Conservation (phyloP, 1,140 invertebrate species). For the Acromyrmex heyeri region DNA sequence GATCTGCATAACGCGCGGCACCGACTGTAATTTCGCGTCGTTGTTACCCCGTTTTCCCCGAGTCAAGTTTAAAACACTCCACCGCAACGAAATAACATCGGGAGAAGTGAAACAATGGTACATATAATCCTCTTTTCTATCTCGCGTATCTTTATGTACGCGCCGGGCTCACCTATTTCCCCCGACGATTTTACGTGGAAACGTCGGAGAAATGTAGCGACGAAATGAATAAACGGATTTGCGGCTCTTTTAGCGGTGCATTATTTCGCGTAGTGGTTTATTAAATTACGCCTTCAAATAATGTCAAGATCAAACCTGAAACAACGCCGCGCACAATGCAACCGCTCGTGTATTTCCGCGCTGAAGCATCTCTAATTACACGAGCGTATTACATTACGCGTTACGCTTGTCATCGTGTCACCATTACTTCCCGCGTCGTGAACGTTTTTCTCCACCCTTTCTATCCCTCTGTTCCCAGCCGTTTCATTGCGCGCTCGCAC, state of each 20-base stretch:
- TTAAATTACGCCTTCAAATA: conserved; percentile 43
- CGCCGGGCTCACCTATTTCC: conserved; percentile 10
- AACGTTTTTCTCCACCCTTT: background rate
- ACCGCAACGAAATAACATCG: conserved; percentile 44
- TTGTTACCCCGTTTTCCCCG: background rate
- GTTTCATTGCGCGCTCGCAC: conserved; percentile 8
- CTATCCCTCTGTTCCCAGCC: too few relatives aligned
- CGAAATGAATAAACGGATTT: conserved; percentile 57
- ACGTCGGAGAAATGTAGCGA: conserved; percentile 16
- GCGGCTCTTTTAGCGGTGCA: conserved; percentile 44
- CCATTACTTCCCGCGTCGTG: conserved; percentile 19
- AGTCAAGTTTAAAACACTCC: conserved; percentile 50
- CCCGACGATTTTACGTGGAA: conserved; percentile 20
- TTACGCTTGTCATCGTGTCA: conserved; percentile 31
- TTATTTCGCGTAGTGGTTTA: conserved; percentile 35
- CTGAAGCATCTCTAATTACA: conserved; percentile 45
- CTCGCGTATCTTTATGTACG: conserved; percentile 52
- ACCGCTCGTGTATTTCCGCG: conserved; percentile 33
- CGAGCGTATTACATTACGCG: conserved; percentile 39
- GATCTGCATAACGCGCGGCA: background rate
- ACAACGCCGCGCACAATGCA: conserved; percentile 5
- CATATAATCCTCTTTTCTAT: conserved; percentile 55
- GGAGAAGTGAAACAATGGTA: conserved; percentile 39
- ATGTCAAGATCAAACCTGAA: conserved; percentile 49
- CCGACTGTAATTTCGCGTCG: background rate